A percentile compares a stretch with the other conserved stretches of the same genome.
Conservation (phyloP, 2,797 vertebrate species). For the Serranus cabrilla region DNA sequence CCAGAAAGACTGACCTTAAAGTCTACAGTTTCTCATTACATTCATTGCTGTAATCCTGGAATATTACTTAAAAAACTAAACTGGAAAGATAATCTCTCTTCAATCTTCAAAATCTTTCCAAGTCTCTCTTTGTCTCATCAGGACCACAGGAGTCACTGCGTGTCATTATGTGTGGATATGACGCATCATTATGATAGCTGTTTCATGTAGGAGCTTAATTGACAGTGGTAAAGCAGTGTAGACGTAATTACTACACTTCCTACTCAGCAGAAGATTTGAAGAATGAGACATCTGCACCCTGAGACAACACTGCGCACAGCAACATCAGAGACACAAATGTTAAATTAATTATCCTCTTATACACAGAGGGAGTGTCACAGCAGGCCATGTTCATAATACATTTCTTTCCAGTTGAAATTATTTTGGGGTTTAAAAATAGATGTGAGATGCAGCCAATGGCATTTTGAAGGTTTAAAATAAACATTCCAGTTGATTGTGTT, state of each 20-base stretch:
- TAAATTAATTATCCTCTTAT: slow-evolving; percentile 30
- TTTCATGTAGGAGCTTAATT: slow-evolving; percentile 28
- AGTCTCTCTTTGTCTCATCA: neutral
- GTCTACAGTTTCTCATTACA: neutral
- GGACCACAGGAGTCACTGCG: neutral
- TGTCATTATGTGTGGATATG: slow-evolving; percentile 19
- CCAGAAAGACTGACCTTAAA: neutral
- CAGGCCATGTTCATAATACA: neutral
- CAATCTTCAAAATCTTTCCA: neutral
- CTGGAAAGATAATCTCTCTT: neutral
- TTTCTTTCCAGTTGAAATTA: neutral
- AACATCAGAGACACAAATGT: slow-evolving; percentile 20
- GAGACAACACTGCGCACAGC: neutral
- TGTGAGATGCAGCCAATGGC: neutral
- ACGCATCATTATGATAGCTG: slow-evolving; percentile 28
- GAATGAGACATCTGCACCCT: slow-evolving; percentile 33
- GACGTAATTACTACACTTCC: slow-evolving; percentile 43
- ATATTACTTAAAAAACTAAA: neutral
- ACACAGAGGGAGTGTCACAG: slow-evolving; percentile 9
- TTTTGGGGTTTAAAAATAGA: neutral
- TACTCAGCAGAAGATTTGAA: slow-evolving; percentile 28
- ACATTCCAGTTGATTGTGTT: neutral
- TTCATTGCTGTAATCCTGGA: neutral
- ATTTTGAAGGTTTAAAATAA: neutral
- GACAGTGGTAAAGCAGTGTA: slow-evolving; percentile 20